Conservation (phyloP, 64 coral and sea anemone species). For the Acropora yongei region DNA sequence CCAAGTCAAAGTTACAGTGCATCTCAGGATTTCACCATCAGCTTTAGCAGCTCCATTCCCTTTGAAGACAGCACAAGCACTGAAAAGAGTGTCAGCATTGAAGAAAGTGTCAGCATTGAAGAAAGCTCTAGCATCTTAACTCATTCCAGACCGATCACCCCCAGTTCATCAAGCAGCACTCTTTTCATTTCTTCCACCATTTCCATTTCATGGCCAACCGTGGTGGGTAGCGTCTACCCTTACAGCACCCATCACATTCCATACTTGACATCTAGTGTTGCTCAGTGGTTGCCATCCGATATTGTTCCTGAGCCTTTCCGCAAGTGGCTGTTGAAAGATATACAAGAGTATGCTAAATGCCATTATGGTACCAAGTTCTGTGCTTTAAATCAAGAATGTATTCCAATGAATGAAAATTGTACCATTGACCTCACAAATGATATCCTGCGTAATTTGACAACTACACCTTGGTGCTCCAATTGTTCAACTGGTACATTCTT, state of each 20-base stretch:
- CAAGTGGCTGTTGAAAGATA: background rate
- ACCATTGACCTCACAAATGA: conserved; percentile 30
- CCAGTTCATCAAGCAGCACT: no score
- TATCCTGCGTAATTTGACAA: conserved; percentile 4
- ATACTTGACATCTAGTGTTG: background rate
- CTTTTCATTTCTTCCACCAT: background rate
- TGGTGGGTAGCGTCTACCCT: background rate
- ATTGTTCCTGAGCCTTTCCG: conserved; percentile 13
- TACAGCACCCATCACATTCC: background rate
- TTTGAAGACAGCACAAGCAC: no score
- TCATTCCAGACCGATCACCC: background rate
- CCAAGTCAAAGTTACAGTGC: no score
- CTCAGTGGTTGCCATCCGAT: conserved; percentile 11
- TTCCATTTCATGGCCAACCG: conserved; percentile 26
- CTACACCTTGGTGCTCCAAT: conserved; percentile 49
- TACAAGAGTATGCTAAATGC: background rate
- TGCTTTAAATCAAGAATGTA: conserved; percentile 29
- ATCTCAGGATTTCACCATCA: background rate
- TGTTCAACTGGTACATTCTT: conserved; percentile 24
- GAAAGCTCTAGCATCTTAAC: background rate
- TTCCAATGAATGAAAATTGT: background rate
- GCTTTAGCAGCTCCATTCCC: no score
- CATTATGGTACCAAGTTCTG: conserved; percentile 2
- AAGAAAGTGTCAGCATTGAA: background rate
- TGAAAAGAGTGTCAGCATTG: background rate